Evolutionary conservation across 2,113 vertebrate species (phyloP).

Genomic region (Corythornis vintsioides): DNA sequence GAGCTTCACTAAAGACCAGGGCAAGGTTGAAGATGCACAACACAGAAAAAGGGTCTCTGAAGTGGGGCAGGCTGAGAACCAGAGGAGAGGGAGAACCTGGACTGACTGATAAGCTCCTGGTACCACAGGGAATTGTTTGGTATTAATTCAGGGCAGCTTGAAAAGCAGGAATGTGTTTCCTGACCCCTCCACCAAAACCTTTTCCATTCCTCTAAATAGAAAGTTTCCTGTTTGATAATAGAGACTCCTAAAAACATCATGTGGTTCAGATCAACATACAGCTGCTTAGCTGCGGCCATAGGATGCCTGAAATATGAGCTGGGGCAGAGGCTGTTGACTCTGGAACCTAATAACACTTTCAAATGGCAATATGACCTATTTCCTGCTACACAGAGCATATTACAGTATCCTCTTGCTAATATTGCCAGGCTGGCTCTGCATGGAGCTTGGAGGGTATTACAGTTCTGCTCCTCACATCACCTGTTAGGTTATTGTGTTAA

Average conservation of each 20-base stretch:
- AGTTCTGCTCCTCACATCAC: neutral
- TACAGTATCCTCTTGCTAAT: conserved; percentile 13
- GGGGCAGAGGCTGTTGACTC: conserved; percentile 26
- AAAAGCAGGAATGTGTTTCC: neutral
- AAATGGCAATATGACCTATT: conserved; percentile 10
- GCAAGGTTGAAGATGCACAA: neutral
- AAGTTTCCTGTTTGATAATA: conserved; percentile 45
- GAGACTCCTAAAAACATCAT: neutral
- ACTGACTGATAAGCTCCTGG: neutral
- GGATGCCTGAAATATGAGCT: neutral
- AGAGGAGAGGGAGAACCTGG: neutral
- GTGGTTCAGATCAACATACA: neutral
- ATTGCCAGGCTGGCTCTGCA: neutral
- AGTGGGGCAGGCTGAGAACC: neutral
- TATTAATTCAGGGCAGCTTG: neutral
- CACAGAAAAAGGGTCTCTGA: neutral
- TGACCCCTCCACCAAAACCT: neutral
- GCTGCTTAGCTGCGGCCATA: neutral
- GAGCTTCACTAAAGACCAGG: neutral
- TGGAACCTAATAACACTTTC: conserved; percentile 37
- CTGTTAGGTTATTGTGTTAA: neutral
- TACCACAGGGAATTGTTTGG: rapidly evolving
- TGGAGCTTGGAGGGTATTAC: neutral
- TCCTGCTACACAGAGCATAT: neutral
- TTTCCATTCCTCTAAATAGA: conserved; percentile 16